phyloP scores from a whole-genome alignment of 1,140 invertebrate species.

The Drosophila pseudoobscura region DNA sequence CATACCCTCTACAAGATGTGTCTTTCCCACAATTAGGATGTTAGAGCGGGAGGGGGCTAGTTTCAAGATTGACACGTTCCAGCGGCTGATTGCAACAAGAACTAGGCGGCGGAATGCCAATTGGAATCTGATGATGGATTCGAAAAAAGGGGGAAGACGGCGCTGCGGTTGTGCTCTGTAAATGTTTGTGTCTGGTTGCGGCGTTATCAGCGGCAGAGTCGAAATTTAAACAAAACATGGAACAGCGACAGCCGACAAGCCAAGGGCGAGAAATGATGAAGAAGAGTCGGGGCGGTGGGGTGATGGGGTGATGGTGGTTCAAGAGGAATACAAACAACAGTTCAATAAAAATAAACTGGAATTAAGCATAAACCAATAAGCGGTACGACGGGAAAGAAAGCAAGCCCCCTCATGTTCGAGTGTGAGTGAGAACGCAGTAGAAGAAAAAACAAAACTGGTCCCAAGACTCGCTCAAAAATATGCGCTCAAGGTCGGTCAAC shows the following conservation, averaged over 20 bases:
- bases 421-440: conserved; percentile 50
- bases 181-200: conserved; percentile 31
- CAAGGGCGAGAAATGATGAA: conserved; percentile 40
- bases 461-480: conserved; percentile 58
- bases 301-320: conserved; percentile 6
- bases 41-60: background rate
- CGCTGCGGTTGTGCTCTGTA: conserved; percentile 17
- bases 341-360: conserved; percentile 78
- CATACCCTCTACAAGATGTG: too few relatives aligned
- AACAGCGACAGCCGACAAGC: conserved; percentile 16
- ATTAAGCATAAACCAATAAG: conserved; percentile 78
- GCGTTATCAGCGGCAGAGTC: conserved; percentile 32
- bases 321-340: conserved; percentile 24
- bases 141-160: conserved; percentile 11
- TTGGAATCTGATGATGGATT: conserved; percentile 62
- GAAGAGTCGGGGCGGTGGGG: conserved; percentile 28
- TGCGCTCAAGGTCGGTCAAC: conserved; percentile 80
- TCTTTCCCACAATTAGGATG: background rate
- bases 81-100: conserved; percentile 49
- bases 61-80: conserved; percentile 49
- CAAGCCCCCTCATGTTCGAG: conserved; percentile 7
- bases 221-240: conserved; percentile 25
- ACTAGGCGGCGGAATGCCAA: conserved; percentile 46
- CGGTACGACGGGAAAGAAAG: conserved; percentile 47
- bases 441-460: conserved; percentile 61